Base-by-base conservation (phyloP, 1,140 invertebrate genomes). In the Aphelinus atriplicis region DNA sequence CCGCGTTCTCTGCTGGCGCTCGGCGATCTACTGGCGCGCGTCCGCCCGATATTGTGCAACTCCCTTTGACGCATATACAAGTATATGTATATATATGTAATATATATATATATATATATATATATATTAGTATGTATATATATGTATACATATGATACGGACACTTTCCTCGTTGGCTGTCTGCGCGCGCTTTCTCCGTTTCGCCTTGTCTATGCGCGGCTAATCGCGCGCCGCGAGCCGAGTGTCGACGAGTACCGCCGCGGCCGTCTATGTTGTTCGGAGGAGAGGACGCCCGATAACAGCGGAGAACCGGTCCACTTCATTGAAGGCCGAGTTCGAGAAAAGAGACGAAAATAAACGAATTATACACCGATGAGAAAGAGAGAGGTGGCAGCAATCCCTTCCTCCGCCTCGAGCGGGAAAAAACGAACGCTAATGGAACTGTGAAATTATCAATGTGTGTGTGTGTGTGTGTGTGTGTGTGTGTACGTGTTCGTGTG, bases 301-400 rank as follows among this genome's bases (percentile, higher is more conserved):
- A 60, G 58, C 42, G 48, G 65, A 68, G 50, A 62, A 68, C 57
- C 64, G 57, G 58, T 68, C 56, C 64, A 67, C 56, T 62, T 73
- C 45, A 68, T 62, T 68, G 50, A 68, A 67, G 55, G 45, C 62
- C 65, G 72, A 55, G 57, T 55, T 64, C 9, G 26, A 26, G 26
- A 26, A 26, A 26, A 26, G 26, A 26, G 26, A 26, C 26, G 26
- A 26, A 26, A 26, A 26, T 26, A 61, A 73, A 58, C 53, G 60
- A 67, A 48, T 2, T 2, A 50, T 51, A 60, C 57, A 46, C 45
- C 45, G 45, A 56, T 42, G 58, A 64, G 43, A 55, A 48, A 63
- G 43, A 51, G 55, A 58, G 55, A 68, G 48, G 4, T 42, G 1
- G 7, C n/a, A 1, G 43, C 9, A 42, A 7, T 46, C 45, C 48